Conservation (phyloP, 2,888 invertebrate species). For the Idaea straminata region DNA sequence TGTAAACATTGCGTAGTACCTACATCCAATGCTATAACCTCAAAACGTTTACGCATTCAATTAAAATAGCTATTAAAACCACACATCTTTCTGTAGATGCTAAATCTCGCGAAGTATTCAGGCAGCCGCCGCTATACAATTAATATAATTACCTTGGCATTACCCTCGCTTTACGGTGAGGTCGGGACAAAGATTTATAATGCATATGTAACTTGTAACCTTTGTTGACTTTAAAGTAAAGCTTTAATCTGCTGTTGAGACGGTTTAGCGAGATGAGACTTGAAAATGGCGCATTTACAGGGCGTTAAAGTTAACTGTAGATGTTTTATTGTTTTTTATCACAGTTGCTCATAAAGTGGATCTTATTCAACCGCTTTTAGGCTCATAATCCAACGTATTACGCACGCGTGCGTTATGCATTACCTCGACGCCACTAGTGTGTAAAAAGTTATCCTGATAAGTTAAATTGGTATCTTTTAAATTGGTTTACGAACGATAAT, state of each 20-base stretch:
- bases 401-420: too few species aligned
- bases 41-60: slow-evolving; percentile 2
- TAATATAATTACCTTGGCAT: slow-evolving; percentile 40
- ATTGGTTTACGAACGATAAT: too few species aligned
- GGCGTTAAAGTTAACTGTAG: neutral
- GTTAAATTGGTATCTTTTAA: too few species aligned
- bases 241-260: slow-evolving; percentile 1
- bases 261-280: neutral
- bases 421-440: too few species aligned
- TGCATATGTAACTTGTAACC: slow-evolving; percentile 32
- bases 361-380: too few species aligned
- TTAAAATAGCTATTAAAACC: neutral
- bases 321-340: neutral
- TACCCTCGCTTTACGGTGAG: slow-evolving; percentile 34
- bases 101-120: slow-evolving; percentile 15
- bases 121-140: slow-evolving; percentile 30
- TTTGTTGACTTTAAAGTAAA: slow-evolving; percentile 25
- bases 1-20: neutral
- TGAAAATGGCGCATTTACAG: neutral
- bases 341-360: too few species aligned
- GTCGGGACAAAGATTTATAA: slow-evolving; percentile 36
- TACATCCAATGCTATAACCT: neutral
- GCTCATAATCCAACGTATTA: too few species aligned
- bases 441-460: too few species aligned
- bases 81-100: slow-evolving; percentile 3